Conservation (phyloP, 1,140 invertebrate species). For the Leptopilina boulardi region DNA sequence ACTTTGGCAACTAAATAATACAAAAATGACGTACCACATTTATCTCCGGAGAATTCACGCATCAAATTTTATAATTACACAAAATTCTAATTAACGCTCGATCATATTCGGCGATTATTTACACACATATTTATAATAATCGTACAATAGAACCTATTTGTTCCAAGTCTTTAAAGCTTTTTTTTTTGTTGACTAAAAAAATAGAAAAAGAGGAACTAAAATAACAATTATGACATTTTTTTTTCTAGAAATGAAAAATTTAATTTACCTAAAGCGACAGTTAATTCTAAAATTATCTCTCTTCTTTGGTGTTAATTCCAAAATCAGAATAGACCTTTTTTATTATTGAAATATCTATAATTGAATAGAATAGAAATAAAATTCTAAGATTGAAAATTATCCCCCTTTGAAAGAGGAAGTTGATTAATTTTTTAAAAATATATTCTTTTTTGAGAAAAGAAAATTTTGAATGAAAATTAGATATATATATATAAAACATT, state of each 20-base stretch:
- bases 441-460: neutral
- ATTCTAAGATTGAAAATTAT: neutral
- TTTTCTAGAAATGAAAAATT: neutral
- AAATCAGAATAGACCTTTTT: neutral
- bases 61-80: slow-evolving; percentile 1
- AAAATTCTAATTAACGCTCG: slow-evolving; percentile 11
- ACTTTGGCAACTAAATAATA: slow-evolving; percentile 33
- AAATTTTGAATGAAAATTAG: neutral
- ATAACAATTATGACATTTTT: slow-evolving; percentile 5
- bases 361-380: neutral
- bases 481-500: neutral
- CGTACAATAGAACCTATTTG: neutral
- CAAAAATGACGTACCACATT: slow-evolving; percentile 26
- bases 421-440: neutral
- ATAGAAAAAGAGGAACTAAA: neutral
- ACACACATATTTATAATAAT: slow-evolving; percentile 24
- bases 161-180: slow-evolving; percentile 13
- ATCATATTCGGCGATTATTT: slow-evolving; percentile 21
- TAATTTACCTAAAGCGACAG: neutral
- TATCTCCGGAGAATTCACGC: slow-evolving; percentile 6
- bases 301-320: slow-evolving; percentile 5
- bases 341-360: neutral
- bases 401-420: neutral
- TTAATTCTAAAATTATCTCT: slow-evolving; percentile 14
- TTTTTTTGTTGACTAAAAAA: slow-evolving; percentile 10